These are phyloP conservation scores for Australoheros scitulus DNA, from an alignment of 2,113 vertebrate species.

Conservation along the genomic window DNA sequence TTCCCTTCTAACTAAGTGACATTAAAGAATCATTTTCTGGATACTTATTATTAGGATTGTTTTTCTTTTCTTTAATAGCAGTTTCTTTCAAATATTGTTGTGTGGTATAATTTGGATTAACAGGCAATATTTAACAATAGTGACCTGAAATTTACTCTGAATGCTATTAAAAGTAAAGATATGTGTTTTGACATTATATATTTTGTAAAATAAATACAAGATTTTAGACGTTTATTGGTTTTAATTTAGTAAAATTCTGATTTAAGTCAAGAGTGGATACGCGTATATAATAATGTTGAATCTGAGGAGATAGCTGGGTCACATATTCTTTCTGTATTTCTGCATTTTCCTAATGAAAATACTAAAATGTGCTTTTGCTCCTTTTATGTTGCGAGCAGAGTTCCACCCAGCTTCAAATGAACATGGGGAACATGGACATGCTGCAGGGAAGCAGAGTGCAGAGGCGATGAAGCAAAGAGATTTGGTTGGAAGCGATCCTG, in stretches of 20 bases:
- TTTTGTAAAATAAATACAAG: not conserved
- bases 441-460: slow-evolving; percentile 8
- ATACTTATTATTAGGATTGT: not conserved
- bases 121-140: not conserved
- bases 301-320: not conserved
- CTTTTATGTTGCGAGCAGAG: slow-evolving; percentile 41
- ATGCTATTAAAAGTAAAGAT: not conserved
- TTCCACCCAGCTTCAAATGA: slow-evolving; percentile 52
- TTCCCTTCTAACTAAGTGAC: not conserved
- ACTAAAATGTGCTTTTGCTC: slow-evolving; percentile 8
- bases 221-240: not conserved
- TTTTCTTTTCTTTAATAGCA: not conserved
- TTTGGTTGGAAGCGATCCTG: not conserved
- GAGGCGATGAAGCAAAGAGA: slow-evolving; percentile 56
- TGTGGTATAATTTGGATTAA: not conserved
- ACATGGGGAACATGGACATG: not conserved
- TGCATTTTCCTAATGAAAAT: not conserved
- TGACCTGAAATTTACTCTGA: not conserved
- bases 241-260: not conserved
- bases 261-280: not conserved
- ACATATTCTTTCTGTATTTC: not conserved
- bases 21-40: not conserved
- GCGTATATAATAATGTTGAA: not conserved
- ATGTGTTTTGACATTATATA: no score
- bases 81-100: not conserved